Percentiles rank a stretch among this genome's conserved stretches.
These are phyloP conservation scores for Geophilus truncorum DNA, from an alignment of 2,888 invertebrate species.

Conservation along the genomic window DNA sequence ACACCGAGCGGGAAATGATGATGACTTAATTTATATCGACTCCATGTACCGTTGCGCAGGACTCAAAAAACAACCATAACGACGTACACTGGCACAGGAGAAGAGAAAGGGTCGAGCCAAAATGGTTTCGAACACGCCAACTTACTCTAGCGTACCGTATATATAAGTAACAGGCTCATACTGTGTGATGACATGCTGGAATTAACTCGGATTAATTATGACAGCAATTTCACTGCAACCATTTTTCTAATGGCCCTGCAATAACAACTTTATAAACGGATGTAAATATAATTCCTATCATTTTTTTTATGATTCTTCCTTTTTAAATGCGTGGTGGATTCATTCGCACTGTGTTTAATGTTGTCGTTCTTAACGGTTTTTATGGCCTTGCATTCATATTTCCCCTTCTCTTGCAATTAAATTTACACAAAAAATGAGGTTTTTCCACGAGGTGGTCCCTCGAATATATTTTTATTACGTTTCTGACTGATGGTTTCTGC, in stretches of 20 bases:
- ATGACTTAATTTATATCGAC: slow-evolving; percentile 24
- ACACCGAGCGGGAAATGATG: slow-evolving; percentile 22
- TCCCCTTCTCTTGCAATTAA: not conserved
- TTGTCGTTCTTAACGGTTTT: not conserved
- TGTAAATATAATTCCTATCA: not conserved
- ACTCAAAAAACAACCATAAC: slow-evolving; percentile 12
- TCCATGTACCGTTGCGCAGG: not conserved
- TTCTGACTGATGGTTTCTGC: not conserved
- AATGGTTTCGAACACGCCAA: not conserved
- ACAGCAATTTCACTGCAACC: slow-evolving; percentile 1
- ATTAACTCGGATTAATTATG: slow-evolving; percentile 21
- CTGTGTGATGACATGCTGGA: slow-evolving; percentile 10
- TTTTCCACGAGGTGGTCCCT: not conserved
- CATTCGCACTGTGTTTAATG: not conserved
- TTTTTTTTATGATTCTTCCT: not conserved
- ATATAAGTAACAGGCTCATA: not conserved
- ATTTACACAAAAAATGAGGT: not conserved
- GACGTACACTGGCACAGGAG: not conserved
- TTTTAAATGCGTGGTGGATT: not conserved
- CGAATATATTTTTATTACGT: not conserved
- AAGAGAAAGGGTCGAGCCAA: not conserved
- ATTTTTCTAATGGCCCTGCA: not conserved
- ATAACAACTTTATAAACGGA: slow-evolving; percentile 19
- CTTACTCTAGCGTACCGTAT: not conserved
- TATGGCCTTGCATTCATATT: not conserved